Conservation (phyloP, 2,888 invertebrate genomes). For the Apodemia zela region DNA sequence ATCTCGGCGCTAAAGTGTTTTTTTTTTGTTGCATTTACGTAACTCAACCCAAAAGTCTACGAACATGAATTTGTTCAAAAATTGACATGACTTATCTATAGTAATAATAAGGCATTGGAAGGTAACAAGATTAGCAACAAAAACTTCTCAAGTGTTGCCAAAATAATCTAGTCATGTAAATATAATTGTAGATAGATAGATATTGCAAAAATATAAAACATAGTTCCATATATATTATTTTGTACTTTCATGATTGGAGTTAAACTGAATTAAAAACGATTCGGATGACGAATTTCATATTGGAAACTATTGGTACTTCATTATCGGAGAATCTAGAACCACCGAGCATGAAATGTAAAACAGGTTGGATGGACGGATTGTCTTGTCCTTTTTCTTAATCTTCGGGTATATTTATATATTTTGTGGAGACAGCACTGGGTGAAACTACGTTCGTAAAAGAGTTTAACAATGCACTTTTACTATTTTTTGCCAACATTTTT, state of each 20-base stretch:
- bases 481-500: too few relatives aligned
- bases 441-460: too few relatives aligned
- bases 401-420: neutral
- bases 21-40: neutral
- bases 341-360: neutral
- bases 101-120: neutral
- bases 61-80: neutral
- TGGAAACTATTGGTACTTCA: neutral
- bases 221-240: conserved; percentile 23
- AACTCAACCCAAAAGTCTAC: neutral
- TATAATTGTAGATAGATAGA: conserved; percentile 59
- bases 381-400: neutral
- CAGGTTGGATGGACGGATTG: neutral
- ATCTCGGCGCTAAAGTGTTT: neutral
- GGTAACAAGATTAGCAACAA: conserved; percentile 14
- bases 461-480: too few relatives aligned
- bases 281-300: neutral
- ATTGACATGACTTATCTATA: neutral
- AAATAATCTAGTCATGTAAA: conserved; percentile 57
- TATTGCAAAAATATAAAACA: conserved; percentile 38
- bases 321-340: neutral
- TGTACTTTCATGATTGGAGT: conserved; percentile 26
- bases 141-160: conserved; percentile 49
- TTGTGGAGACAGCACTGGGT: too few relatives aligned
- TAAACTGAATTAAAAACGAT: neutral